Percentiles rank a stretch among this genome's conserved stretches.
phyloP scores from a whole-genome alignment of 2,113 vertebrate genomes.

The Hemiprocne comata region DNA sequence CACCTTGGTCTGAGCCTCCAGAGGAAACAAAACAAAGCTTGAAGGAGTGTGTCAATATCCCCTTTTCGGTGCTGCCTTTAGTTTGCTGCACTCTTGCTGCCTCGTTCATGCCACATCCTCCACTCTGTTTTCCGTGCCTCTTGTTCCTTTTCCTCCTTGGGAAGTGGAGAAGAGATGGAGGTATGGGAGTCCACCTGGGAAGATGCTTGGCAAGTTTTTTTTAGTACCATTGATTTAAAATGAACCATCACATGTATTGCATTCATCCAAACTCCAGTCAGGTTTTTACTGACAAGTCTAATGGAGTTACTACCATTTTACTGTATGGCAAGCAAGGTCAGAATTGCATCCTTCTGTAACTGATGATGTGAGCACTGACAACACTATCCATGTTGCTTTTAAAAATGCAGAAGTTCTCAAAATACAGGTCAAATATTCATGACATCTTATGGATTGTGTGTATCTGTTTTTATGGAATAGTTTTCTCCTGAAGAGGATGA shows the following conservation, averaged over 20 bases:
- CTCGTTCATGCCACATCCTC: neutral
- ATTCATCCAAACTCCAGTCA: neutral
- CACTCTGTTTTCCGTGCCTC: neutral
- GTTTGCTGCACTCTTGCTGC: rapidly evolving
- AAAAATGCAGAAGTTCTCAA: neutral
- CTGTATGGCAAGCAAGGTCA: neutral
- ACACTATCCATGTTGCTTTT: neutral
- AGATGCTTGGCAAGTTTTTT: neutral
- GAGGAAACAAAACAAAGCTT: neutral
- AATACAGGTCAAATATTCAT: neutral
- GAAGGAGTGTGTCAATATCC: neutral
- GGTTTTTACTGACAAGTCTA: neutral
- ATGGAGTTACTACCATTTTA: neutral
- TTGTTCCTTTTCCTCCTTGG: neutral
- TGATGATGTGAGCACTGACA: neutral
- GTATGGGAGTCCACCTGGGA: neutral
- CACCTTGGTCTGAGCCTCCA: neutral
- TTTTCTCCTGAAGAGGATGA: constrained; percentile 83
- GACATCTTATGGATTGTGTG: neutral
- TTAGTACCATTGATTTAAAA: neutral
- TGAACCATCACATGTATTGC: neutral
- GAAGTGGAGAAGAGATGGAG: neutral
- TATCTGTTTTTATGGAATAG: constrained; percentile 66
- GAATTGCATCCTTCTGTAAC: neutral
- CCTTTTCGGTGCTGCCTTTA: neutral